Evolutionary conservation across 2,888 invertebrate genomes (phyloP).

Genomic region (Brachypalpus laphriformis): DNA sequence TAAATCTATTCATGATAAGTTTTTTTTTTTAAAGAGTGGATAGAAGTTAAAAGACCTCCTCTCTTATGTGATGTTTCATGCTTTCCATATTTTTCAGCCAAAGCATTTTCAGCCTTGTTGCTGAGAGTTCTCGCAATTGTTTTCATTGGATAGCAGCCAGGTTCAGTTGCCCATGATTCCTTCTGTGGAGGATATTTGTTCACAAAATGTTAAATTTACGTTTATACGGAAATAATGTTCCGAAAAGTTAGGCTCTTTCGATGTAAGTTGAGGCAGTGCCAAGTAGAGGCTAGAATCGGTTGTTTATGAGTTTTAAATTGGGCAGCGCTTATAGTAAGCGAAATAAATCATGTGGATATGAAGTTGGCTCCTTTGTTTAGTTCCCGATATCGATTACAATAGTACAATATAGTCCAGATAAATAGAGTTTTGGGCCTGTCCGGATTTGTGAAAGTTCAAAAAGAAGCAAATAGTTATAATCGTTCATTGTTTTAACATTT

Average conservation of each 20-base stretch:
- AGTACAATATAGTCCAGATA: too few relatives aligned
- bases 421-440: too few relatives aligned
- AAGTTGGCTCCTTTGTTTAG: too few relatives aligned
- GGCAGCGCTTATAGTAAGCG: background rate
- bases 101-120: conserved; percentile 9
- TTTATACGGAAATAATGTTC: conserved; percentile 57
- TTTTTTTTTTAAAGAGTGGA: conserved; percentile 17
- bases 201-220: conserved; percentile 54
- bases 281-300: conserved; percentile 40
- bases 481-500: too few relatives aligned
- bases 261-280: conserved; percentile 43
- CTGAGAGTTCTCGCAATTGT: conserved; percentile 46
- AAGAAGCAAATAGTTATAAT: too few relatives aligned
- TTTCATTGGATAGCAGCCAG: conserved; percentile 66
- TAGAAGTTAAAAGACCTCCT: background rate
- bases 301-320: conserved; percentile 67
- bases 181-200: conserved; percentile 45
- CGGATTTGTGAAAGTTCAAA: too few relatives aligned
- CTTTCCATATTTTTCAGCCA: conserved; percentile 57
- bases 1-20: conserved; percentile 72
- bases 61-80: conserved; percentile 22
- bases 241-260: conserved; percentile 17
- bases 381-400: too few relatives aligned
- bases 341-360: too few relatives aligned
- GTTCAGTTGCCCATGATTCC: conserved; percentile 32